Percentiles rank a stretch among this genome's conserved stretches.
phyloP scores from a whole-genome alignment of 2,113 vertebrate species.

The Tupaia tana region DNA sequence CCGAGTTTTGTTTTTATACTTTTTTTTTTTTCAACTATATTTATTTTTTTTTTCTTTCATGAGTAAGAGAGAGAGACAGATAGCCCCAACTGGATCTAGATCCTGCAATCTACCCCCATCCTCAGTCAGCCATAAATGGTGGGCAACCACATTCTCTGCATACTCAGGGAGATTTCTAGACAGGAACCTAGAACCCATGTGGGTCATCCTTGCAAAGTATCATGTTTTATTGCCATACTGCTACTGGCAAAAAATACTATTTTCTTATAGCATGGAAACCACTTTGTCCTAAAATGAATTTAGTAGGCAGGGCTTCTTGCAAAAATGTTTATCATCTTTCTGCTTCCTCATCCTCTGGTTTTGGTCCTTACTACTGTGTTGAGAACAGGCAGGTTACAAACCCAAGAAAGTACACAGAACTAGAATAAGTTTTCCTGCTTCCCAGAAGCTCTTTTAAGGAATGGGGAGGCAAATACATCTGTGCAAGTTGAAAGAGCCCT shows the following conservation, averaged over 20 bases:
- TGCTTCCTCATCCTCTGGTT: neutral
- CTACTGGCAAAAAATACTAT: neutral
- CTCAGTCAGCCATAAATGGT: no score
- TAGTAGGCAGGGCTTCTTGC: neutral
- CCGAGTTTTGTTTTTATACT: neutral
- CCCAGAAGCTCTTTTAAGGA: neutral
- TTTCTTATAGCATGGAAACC: neutral
- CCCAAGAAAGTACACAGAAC: rapidly evolving
- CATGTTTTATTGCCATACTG: no score
- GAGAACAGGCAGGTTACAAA: neutral
- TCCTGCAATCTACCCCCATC: no score
- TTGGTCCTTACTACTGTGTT: neutral
- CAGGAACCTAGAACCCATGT: no score
- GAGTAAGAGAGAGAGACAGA: no score
- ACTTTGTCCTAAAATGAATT: constrained; percentile 6
- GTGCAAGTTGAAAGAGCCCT: neutral
- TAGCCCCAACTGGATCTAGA: no score
- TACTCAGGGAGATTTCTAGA: no score
- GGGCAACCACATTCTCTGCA: no score
- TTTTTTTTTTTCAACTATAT: no score
- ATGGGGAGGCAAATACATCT: neutral
- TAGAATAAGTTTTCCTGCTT: constrained; percentile 20
- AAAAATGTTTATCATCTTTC: neutral
- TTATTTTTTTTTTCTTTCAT: no score
- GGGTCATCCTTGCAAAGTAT: no score